A percentile compares a stretch with the other conserved stretches of the same genome.
These are phyloP conservation scores for Gymnobelideus leadbeateri DNA, from an alignment of 2,113 vertebrate species.

Conservation along the genomic window DNA sequence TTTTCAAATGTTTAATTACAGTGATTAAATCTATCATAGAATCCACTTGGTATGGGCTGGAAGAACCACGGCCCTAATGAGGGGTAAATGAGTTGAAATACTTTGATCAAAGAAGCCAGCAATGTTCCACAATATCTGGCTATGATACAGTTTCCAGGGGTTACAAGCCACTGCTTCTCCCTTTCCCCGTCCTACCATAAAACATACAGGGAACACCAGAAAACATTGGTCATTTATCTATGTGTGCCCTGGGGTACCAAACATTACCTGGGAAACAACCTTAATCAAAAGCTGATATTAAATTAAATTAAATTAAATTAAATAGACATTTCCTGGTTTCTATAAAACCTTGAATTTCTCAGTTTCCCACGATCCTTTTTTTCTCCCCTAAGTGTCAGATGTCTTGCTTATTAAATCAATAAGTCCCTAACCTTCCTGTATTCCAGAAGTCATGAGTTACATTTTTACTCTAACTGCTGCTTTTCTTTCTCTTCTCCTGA, in stretches of 20 bases:
- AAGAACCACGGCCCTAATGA: not conserved
- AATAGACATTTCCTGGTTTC: not conserved
- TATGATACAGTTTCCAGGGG: not conserved
- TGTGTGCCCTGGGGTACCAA: not conserved
- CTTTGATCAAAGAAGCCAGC: not conserved
- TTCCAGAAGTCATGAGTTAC: not conserved
- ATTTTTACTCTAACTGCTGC: not conserved
- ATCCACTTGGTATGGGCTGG: not conserved
- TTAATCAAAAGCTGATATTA: not conserved
- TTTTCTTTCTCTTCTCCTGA: not conserved
- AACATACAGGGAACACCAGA: not conserved
- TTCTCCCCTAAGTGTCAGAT: not conserved
- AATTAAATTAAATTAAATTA: not conserved
- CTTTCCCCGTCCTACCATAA: not conserved
- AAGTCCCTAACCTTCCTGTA: not conserved
- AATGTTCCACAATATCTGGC: not conserved
- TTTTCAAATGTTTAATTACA: not conserved
- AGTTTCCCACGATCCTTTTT: not conserved
- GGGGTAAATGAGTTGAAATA: not conserved
- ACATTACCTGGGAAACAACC: slow-evolving; percentile 19
- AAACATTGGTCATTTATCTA: not conserved
- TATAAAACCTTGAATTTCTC: not conserved
- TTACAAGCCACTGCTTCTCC: not conserved
- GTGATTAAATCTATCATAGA: not conserved
- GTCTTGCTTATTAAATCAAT: not conserved